Base-by-base conservation (phyloP, 2,888 invertebrate genomes). In the Cinara cedri region DNA sequence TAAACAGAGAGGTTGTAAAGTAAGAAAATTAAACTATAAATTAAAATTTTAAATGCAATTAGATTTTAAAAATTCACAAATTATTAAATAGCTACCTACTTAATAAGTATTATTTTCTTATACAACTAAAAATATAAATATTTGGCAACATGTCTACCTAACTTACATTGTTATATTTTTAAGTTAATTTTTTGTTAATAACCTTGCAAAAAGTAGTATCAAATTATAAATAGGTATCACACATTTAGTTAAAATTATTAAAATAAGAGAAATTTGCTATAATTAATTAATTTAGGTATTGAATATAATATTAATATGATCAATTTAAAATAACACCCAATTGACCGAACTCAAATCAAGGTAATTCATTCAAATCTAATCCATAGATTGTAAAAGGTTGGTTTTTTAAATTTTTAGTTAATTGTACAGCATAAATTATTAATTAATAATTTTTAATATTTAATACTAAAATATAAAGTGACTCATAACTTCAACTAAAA, bases 141-240 rank as follows among this genome's bases (percentile, higher is more conserved):
- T 63, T 74, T 74, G 74, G 74, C 74, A 74, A 51, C 63, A 63
- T 9, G 54, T 21, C 49, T 63, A 54, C 51, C 42, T 42, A 74
- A 65, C 63, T 74, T 54, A 62, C 34, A 63, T 54, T 74, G n/a
- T 54, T 54, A 74, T 72, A 72, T 74, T 74, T 63, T 74, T 74
- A 74, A 74, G 51, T 42, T 54, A n/a, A 63, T 42, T 54, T n/a
- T 16, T 54, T 16, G 42, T 74, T 54, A 74, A n/a, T 63, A 74
- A 74, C 63, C 63, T 75, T 65, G 54, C 54, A 54, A 54, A 54
- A 42, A 54, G 13, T 42, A 54, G n/a, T 42, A 54, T 16, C 1
- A 42, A 65, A 65, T 54, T 75, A 63, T 63, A 74, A 54, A 74
- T 63, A 75, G n/a, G 42, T 54, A 65, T 42, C 11, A 54, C 2